Evolutionary conservation across 1,140 invertebrate genomes (phyloP), one percentile per base, ranked within the genome.

Genomic region (Druon quercuslanigerum): DNA sequence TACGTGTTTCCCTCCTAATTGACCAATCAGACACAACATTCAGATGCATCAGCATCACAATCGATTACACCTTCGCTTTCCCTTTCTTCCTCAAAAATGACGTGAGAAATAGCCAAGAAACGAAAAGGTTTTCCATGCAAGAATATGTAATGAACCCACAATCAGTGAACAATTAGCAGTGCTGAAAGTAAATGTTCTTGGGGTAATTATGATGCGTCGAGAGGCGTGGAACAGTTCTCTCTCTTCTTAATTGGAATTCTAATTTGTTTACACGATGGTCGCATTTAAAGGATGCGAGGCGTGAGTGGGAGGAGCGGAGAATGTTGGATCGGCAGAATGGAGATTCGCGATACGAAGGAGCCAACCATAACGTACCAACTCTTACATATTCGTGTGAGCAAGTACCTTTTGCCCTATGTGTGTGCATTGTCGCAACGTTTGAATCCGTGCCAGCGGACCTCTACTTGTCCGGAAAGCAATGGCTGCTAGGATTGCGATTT

Each of bases 1-100:
- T 90, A 91, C 90, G 90, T 91, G 90, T 88, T 91, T 91, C 81
- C 83, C 75, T 83, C 87, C 86, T 91, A 91, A 91, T 91, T 91
- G 90, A 91, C 90, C 89, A 91, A 91, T 91, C 88, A 90, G 83
- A 84, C 82, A 84, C 84, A 88, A 89, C 86, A 89, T 87, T 90
- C 86, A 83, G 87, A 87, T 85, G 87, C 89, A 90, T 88, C 85
- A 88, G 84, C 87, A 82, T 40, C 12, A 46, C 40, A 5, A 88
- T 90, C 86, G 88, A 91, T 90, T 88, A 83, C 74, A 51, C 71
- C 77, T 90, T 89, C 85, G 86, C 88, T 88, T 88, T 85, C 86
- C 86, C 82, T 85, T 76, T 74, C 9, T 46, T 46, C 9, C 1
- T 46, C 72, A 52, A 60, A 60, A 60, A 33, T 60, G 6, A 6